Evolutionary conservation across 2,888 invertebrate genomes (phyloP), one percentile per base, ranked within the genome.

Genomic region (Parnassius mnemosyne): DNA sequence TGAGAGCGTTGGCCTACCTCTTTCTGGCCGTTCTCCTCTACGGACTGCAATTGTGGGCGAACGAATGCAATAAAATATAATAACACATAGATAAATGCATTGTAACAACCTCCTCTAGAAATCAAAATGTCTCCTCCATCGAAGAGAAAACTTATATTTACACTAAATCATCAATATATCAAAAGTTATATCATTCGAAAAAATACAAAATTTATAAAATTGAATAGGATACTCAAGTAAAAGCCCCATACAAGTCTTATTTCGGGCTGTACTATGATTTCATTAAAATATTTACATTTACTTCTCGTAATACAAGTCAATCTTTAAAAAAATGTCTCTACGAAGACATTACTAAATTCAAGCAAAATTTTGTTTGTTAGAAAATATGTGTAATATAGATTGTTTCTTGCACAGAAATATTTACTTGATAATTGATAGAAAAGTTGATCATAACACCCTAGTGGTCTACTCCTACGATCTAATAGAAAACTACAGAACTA

Each of bases 61-160:
- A 91, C 85, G 91, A 91, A 91, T 91, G 91, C 91, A 91, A 91
- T 91, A 89, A 91, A 90, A 91, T 89, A 84, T 88, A 89, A 88
- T 83, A 90, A 88, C 83, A 89, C 85, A 87, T 87, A 91, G 88
- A 84, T 91, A 89, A 90, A 90, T 90, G 89, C 89, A 86, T 85
- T 89, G 81, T 83, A 86, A 87, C 78, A 88, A 87, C 80, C 84
- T 87, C 80, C 78, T 79, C 86, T 85, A 89, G 76, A 83, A 84
- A 84, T 84, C 72, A 84, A 84, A 81, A 78, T 77, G 78, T 84
- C 78, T 74, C 75, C 80, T 84, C 80, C 77, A 79, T 79, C 76
- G 79, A 79, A 82, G 81, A 81, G 76, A 77, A 80, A 80, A 84
- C 77, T 79, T 78, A 70, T 79, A 82, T 79, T 72, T 80, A 81